Conservation (phyloP, 2,797 vertebrate species). For the Notolepis coatsorum region DNA sequence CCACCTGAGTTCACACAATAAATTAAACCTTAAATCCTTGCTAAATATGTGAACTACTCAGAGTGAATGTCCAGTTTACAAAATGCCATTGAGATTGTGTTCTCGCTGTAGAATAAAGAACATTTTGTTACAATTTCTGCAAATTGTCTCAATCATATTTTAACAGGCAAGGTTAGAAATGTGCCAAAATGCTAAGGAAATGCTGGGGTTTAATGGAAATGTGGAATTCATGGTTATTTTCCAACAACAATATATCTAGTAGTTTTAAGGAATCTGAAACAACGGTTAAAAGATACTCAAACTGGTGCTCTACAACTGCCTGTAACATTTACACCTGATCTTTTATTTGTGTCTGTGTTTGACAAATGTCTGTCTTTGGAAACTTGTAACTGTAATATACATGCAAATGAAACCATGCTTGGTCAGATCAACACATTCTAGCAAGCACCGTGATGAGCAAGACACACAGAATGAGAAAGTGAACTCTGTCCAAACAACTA, state of each 20-base stretch:
- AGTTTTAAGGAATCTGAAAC: slow-evolving; percentile 43
- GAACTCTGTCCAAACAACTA: slow-evolving; percentile 53
- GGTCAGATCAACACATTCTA: slow-evolving; percentile 57
- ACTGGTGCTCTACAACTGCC: slow-evolving; percentile 75
- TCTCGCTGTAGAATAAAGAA: slow-evolving; percentile 27
- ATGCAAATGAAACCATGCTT: slow-evolving; percentile 56
- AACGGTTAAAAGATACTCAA: slow-evolving; percentile 56
- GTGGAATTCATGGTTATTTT: slow-evolving; percentile 26
- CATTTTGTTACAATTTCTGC: slow-evolving; percentile 35
- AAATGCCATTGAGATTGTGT: slow-evolving; percentile 48
- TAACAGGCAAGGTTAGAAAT: slow-evolving; percentile 22
- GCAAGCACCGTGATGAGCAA: slow-evolving; percentile 60
- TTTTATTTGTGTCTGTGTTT: too few species aligned
- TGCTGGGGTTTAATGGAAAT: slow-evolving; percentile 14
- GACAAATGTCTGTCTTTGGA: slow-evolving; percentile 69
- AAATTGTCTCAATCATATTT: slow-evolving; percentile 39
- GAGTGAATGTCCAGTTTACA: slow-evolving; percentile 47
- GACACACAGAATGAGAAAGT: slow-evolving; percentile 53
- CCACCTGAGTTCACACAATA: slow-evolving; percentile 83
- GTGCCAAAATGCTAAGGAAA: slow-evolving; percentile 15
- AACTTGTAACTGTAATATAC: slow-evolving; percentile 63
- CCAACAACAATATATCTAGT: slow-evolving; percentile 39
- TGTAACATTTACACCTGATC: slow-evolving; percentile 78
- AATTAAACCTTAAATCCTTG: slow-evolving; percentile 61
- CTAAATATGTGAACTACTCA: slow-evolving; percentile 60